Base-by-base conservation (phyloP, 2,797 vertebrate species). In the Rhyacichthys aspro region DNA sequence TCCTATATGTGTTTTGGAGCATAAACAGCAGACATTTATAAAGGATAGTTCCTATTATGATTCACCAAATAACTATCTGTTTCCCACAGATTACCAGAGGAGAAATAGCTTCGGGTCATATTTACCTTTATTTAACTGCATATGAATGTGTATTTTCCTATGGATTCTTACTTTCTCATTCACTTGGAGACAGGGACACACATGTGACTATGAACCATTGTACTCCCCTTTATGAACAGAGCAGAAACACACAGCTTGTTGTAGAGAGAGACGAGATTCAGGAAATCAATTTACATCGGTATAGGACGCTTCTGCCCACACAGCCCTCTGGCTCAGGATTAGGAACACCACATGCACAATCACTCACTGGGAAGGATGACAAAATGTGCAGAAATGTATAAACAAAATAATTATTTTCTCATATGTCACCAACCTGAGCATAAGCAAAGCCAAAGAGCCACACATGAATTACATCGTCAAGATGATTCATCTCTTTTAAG, bases 281-380 rank as follows among this genome's bases (percentile, higher is more conserved):
- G 66, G 62, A 89, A 87, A 89, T 88, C 84, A 83, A 85, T 87
- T 86, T 80, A 72, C 49, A 76, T 66, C 15, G 16, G 66, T 67
- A 70, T 63, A 79, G 63, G 74, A 76, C 44, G 62, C 71, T 60
- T 72, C 82, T 83, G 64, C 83, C 86, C 80, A 86, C 87, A 81
- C 84, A 78, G 50, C 82, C 74, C 79, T 80, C 45, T 58, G 79
- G 78, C 72, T 66, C 54, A 59, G 60, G 55, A 71, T 68, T 53
- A 72, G 19, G 19, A 42, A 62, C 48, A 59, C 64, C 63, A 58
- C 50, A 37, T 55, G 59, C 33, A 57, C 15, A 58, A 59, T 55
- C 33, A 10, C 53, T 42, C 43, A 16, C 46, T 71, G 38, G 57
- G 23, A 60, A 14, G 11, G 7, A 6, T 11, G 39, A 41, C 39